Conservation (phyloP, 1,140 invertebrate species). For the Mya arenaria region DNA sequence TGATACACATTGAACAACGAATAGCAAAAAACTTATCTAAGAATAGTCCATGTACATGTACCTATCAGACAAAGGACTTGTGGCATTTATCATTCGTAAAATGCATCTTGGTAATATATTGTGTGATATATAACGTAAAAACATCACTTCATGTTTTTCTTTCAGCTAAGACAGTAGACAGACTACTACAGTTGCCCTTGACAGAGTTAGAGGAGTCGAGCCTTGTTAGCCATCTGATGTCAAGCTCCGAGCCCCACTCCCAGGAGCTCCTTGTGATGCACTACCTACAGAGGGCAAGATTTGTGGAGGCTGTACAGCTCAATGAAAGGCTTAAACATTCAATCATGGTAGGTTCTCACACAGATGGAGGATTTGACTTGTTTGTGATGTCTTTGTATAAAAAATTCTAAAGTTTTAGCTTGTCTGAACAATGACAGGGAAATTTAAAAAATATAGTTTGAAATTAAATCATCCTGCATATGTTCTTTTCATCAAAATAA, state of each 20-base stretch:
- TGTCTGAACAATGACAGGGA: too few relatives aligned
- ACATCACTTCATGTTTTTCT: too few relatives aligned
- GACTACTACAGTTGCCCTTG: constrained; percentile 84
- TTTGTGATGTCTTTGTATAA: too few relatives aligned
- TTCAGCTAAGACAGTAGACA: constrained; percentile 80
- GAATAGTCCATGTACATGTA: too few relatives aligned
- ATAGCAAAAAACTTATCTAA: too few relatives aligned
- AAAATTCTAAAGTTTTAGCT: too few relatives aligned
- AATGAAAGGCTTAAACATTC: constrained; percentile 77
- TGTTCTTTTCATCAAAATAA: too few relatives aligned
- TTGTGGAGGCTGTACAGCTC: constrained; percentile 79
- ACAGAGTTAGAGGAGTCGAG: constrained; percentile 83
- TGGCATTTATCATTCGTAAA: not conserved
- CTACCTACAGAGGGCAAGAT: constrained; percentile 81
- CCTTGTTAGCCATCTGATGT: constrained; percentile 83
- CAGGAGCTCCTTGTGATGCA: constrained; percentile 82
- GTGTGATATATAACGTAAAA: not conserved
- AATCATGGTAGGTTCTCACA: constrained; percentile 67
- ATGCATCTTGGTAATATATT: not conserved
- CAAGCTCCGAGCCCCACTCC: constrained; percentile 81
- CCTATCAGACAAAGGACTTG: not conserved
- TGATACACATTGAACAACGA: too few relatives aligned
- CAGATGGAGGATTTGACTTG: too few relatives aligned
- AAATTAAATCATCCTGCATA: too few relatives aligned
- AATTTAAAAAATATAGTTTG: too few relatives aligned